Conservation (phyloP, 2,797 vertebrate genomes). For the Erithacus rubecula region DNA sequence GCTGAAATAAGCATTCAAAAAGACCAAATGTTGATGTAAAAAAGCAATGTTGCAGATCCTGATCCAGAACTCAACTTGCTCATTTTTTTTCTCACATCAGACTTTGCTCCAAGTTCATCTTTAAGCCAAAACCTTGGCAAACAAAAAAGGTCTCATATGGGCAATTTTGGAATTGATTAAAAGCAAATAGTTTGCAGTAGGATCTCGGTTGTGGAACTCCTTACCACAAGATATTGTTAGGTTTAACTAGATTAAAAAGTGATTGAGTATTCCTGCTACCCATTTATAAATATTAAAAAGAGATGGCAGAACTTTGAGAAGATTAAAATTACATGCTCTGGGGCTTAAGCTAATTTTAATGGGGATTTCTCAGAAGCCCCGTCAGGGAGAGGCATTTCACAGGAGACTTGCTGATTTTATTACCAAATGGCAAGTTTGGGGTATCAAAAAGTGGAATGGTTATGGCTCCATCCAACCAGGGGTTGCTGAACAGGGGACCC, state of each 20-base stretch:
- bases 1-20: background rate
- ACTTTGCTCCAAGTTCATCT: background rate
- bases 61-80: background rate
- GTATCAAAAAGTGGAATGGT: background rate
- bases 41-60: background rate
- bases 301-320: background rate
- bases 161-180: background rate
- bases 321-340: slow-evolving; percentile 3
- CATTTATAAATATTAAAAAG: slow-evolving; percentile 25
- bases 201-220: background rate
- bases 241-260: slow-evolving; percentile 28
- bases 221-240: background rate
- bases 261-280: background rate
- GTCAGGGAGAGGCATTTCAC: background rate
- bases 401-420: background rate
- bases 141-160: background rate
- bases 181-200: background rate
- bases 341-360: background rate
- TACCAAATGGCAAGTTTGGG: background rate
- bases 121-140: background rate
- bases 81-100: background rate
- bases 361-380: background rate
- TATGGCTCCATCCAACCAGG: background rate
- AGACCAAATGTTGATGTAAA: background rate
- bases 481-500: background rate